Conservation (phyloP, 2,888 invertebrate genomes). For the Volucella bombylans region DNA sequence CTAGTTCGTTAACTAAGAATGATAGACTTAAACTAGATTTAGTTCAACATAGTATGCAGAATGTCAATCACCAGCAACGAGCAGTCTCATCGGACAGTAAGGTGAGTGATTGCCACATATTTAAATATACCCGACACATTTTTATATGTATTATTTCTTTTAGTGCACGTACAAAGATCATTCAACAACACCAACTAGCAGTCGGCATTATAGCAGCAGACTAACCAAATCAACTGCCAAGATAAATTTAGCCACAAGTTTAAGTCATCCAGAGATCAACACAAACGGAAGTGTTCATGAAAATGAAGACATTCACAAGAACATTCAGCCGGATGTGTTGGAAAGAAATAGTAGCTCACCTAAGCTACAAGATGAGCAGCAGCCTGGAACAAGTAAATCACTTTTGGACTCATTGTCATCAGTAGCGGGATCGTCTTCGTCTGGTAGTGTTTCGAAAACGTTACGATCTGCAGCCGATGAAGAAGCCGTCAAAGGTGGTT, state of each 20-base stretch:
- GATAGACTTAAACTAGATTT: conserved; percentile 81
- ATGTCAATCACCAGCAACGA: conserved; percentile 75
- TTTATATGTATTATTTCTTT: conserved; percentile 1
- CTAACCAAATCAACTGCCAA: conserved; percentile 82
- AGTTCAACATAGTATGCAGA: conserved; percentile 75
- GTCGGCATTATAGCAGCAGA: conserved; percentile 80
- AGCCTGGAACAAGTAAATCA: conserved; percentile 51
- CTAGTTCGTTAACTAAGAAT: conserved; percentile 79
- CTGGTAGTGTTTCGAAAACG: conserved; percentile 2
- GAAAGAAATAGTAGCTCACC: conserved; percentile 42
- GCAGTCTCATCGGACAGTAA: conserved; percentile 81
- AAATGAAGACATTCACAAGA: conserved; percentile 14
- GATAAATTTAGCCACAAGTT: conserved; percentile 80
- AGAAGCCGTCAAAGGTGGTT: conserved; percentile 50
- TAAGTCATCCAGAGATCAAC: conserved; percentile 76
- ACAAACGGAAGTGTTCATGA: conserved; percentile 13
- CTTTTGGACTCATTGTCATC: conserved; percentile 29
- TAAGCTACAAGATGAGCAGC: conserved; percentile 51
- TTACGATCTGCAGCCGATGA: conserved; percentile 8
- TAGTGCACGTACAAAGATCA: conserved; percentile 81
- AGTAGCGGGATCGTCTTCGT: conserved; percentile 59
- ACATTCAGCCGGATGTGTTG: conserved; percentile 22
- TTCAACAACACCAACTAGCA: conserved; percentile 82
- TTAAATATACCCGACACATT: background rate
- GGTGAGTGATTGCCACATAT: conserved; percentile 73